phyloP scores from a whole-genome alignment of 2,113 vertebrate genomes.

The Ceyx margarethae region DNA sequence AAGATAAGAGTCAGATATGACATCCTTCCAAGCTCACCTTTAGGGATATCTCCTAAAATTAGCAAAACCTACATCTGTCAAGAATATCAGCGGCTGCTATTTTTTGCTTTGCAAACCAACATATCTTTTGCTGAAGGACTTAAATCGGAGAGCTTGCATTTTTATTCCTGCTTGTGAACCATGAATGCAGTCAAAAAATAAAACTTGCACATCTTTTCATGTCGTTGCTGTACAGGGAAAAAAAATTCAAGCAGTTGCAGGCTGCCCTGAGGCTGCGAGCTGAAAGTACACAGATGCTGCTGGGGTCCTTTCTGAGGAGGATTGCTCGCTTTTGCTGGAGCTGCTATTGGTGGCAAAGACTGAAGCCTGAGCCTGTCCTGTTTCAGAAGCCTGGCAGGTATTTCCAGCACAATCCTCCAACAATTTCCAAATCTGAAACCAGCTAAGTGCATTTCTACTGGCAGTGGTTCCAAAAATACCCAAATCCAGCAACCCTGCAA shows the following conservation, averaged over 20 bases:
- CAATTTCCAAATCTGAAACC: not conserved
- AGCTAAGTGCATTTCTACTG: not conserved
- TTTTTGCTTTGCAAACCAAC: not conserved
- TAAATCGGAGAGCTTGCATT: not conserved
- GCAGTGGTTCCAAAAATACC: not conserved
- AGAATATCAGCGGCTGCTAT: not conserved
- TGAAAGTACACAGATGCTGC: not conserved
- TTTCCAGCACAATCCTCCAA: fast-evolving
- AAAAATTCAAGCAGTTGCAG: not conserved
- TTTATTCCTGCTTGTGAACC: slow-evolving; percentile 15
- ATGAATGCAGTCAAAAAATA: not conserved
- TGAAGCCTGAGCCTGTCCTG: not conserved
- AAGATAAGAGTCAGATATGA: slow-evolving; percentile 72
- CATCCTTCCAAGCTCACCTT: slow-evolving; percentile 43
- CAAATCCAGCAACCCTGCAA: not conserved
- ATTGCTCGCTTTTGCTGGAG: not conserved
- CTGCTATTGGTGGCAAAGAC: not conserved
- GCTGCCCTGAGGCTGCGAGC: not conserved
- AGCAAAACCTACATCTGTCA: not conserved
- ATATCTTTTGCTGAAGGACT: not conserved
- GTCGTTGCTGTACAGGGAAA: fast-evolving
- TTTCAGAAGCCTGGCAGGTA: not conserved
- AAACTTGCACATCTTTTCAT: not conserved
- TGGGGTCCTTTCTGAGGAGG: not conserved
- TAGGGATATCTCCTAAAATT: slow-evolving; percentile 6